A percentile compares a stretch with the other conserved stretches of the same genome.
phyloP scores from a whole-genome alignment of 2,113 vertebrate genomes.

The Alectura lathami region DNA sequence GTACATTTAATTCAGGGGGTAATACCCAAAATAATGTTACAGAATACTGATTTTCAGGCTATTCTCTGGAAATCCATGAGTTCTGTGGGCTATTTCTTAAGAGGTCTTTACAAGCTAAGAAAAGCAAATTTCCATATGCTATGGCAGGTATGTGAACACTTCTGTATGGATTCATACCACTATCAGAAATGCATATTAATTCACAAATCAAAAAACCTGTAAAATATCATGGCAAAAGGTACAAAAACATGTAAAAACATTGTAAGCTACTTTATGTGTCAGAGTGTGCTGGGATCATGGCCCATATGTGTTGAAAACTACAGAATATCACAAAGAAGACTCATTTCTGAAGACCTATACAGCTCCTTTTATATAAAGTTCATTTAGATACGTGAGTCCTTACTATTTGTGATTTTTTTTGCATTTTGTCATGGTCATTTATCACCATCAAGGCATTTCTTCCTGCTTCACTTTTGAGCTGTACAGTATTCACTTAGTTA shows the following conservation, averaged over 20 bases:
- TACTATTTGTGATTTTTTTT: not conserved
- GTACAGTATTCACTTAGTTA: not conserved
- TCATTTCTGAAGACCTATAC: not conserved
- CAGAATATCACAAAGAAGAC: not conserved
- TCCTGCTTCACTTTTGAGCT: not conserved
- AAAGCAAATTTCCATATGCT: not conserved
- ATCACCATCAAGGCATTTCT: not conserved
- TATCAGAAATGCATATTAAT: not conserved
- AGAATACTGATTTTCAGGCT: not conserved
- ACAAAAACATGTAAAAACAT: too few species aligned
- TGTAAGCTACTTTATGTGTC: not conserved
- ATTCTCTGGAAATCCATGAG: not conserved
- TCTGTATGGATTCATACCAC: not conserved
- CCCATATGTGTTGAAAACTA: not conserved
- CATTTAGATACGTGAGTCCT: not conserved
- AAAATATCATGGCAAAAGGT: not conserved
- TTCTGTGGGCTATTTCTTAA: not conserved
- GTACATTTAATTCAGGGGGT: not conserved
- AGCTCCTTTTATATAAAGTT: not conserved
- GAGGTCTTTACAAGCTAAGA: not conserved
- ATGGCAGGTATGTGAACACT: fast-evolving
- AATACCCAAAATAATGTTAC: not conserved
- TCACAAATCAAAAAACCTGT: not conserved
- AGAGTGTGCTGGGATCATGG: not conserved
- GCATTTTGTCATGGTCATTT: not conserved